Conservation (phyloP, 2,888 invertebrate genomes). For the Philereme transversata region DNA sequence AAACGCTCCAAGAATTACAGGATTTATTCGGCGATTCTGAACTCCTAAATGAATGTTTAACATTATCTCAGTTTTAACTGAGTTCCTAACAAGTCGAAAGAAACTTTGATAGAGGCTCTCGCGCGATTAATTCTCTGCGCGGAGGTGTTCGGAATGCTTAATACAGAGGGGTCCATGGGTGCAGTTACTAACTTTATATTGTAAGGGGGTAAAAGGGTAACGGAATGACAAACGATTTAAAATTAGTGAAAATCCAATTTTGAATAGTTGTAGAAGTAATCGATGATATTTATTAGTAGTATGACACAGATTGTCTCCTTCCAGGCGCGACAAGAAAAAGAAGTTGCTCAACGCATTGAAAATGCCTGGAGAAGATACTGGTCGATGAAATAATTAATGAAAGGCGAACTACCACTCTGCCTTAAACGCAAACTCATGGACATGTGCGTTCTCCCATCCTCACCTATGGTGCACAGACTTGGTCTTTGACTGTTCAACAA, state of each 20-base stretch:
- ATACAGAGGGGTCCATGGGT: slow-evolving; percentile 60
- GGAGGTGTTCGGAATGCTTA: slow-evolving; percentile 78
- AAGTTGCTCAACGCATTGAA: too few relatives aligned
- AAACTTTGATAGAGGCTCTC: slow-evolving; percentile 82
- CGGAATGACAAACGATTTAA: slow-evolving; percentile 6
- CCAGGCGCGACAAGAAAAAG: too few relatives aligned
- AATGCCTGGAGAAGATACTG: too few relatives aligned
- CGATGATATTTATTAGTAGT: too few relatives aligned
- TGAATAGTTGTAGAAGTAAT: too few relatives aligned
- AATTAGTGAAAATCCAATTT: slow-evolving; percentile 5
- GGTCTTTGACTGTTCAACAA: too few relatives aligned
- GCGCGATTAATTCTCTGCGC: slow-evolving; percentile 80
- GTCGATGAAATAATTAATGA: too few relatives aligned
- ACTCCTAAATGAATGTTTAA: slow-evolving; percentile 84
- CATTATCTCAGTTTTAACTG: slow-evolving; percentile 81
- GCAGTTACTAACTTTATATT: slow-evolving; percentile 26
- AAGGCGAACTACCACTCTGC: too few relatives aligned
- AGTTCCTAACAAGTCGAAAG: slow-evolving; percentile 79
- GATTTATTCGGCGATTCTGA: slow-evolving; percentile 80
- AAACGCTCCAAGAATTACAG: slow-evolving; percentile 80
- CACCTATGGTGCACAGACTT: too few relatives aligned
- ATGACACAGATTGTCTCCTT: too few relatives aligned
- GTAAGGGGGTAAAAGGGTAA: slow-evolving; percentile 20
- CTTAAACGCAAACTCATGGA: too few relatives aligned
- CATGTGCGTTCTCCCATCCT: too few relatives aligned